A percentile compares a stretch with the other conserved stretches of the same genome.
Conservation (phyloP, 2,113 vertebrate genomes). For the Sylvilagus bachmani region DNA sequence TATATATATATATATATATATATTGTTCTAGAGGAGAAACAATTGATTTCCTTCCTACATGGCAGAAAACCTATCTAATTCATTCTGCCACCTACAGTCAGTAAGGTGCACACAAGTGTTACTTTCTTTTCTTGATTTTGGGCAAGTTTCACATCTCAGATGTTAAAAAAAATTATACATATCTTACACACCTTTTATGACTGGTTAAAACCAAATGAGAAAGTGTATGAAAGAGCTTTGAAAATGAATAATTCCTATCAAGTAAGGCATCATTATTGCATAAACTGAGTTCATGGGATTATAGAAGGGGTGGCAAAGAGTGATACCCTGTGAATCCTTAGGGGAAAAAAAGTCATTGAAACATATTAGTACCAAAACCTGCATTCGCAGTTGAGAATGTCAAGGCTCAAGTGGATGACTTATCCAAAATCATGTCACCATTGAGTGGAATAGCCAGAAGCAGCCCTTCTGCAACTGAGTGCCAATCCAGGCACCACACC, state of each 20-base stretch:
- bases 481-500: neutral
- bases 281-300: neutral
- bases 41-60: neutral
- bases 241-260: conserved; percentile 20
- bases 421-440: conserved; percentile 30
- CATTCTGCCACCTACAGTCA: neutral
- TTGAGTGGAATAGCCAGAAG: conserved; percentile 27
- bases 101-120: neutral
- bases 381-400: conserved; percentile 33
- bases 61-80: neutral
- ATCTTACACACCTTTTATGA: neutral
- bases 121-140: conserved; percentile 13
- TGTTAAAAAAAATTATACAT: neutral
- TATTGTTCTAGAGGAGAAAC: neutral
- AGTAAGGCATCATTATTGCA: neutral
- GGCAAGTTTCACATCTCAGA: conserved; percentile 16
- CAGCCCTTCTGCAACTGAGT: neutral
- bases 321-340: neutral
- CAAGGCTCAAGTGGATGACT: neutral
- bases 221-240: neutral
- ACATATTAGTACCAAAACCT: neutral
- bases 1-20: neutral
- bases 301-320: neutral
- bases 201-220: conserved; percentile 39
- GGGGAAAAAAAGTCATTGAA: conserved; percentile 1